Percentiles rank a stretch among this genome's conserved stretches.
Evolutionary conservation across 2,888 invertebrate genomes (phyloP).

Genomic region (Apotomis betuletana): DNA sequence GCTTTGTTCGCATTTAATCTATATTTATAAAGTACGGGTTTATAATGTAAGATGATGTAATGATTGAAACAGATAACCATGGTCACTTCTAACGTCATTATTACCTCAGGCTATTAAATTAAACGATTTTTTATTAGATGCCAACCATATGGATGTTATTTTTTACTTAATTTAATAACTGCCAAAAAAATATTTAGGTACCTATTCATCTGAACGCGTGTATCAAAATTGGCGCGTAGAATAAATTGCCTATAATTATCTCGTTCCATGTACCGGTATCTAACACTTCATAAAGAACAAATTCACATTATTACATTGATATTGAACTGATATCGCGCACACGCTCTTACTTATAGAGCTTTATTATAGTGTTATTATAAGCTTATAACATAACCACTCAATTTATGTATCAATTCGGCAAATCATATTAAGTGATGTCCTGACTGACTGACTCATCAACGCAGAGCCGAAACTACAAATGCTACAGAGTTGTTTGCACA

Average conservation of each 20-base stretch:
- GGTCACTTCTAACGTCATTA: background rate
- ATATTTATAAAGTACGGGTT: too few relatives aligned
- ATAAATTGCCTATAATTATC: background rate
- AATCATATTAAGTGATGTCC: background rate
- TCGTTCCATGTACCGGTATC: background rate
- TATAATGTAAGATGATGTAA: too few relatives aligned
- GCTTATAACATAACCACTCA: background rate
- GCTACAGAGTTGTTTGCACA: too few relatives aligned
- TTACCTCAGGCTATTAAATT: background rate
- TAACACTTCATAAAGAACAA: background rate
- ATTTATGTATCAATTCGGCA: background rate
- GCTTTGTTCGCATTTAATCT: too few relatives aligned
- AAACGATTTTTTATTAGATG: background rate
- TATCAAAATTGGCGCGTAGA: background rate
- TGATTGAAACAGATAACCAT: too few relatives aligned
- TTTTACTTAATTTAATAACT: background rate
- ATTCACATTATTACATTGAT: background rate
- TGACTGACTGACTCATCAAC: too few relatives aligned
- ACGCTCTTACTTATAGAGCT: background rate
- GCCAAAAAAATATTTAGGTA: background rate
- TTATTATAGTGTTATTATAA: constrained; percentile 1
- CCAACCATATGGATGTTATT: background rate
- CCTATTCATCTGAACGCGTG: background rate
- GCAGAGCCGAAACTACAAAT: too few relatives aligned
- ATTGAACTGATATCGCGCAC: background rate